Percentiles rank a stretch among this genome's conserved stretches.
phyloP scores from a whole-genome alignment of 2,888 invertebrate genomes.

The Asteroscopus sphinx region DNA sequence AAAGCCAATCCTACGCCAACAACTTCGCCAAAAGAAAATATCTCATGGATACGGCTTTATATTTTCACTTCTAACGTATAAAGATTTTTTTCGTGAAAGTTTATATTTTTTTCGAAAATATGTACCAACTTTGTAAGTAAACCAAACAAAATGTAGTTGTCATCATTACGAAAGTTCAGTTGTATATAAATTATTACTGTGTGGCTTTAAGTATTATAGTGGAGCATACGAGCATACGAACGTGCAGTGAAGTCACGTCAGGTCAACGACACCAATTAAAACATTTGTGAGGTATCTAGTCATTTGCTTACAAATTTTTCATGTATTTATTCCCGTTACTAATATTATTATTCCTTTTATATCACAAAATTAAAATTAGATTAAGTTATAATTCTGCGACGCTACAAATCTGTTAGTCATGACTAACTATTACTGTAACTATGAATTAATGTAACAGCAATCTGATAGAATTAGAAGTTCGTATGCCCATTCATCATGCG shows the following conservation, averaged over 20 bases:
- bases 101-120: slow-evolving; percentile 4
- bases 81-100: slow-evolving; percentile 45
- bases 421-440: slow-evolving; percentile 67
- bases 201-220: slow-evolving; percentile 27
- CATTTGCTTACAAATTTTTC: slow-evolving; percentile 12
- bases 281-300: slow-evolving; percentile 25
- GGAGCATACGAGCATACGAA: slow-evolving; percentile 39
- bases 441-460: slow-evolving; percentile 69
- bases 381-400: slow-evolving; percentile 59
- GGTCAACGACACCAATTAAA: slow-evolving; percentile 43
- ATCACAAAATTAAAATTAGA: slow-evolving; percentile 57
- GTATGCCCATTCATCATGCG: slow-evolving; percentile 77
- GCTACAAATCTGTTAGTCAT: slow-evolving; percentile 66
- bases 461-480: slow-evolving; percentile 72
- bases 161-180: slow-evolving; percentile 27
- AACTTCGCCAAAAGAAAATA: slow-evolving; percentile 70
- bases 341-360: no score
- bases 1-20: slow-evolving; percentile 64
- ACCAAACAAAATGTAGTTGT: slow-evolving; percentile 24
- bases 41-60: slow-evolving; percentile 56
- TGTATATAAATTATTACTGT: slow-evolving; percentile 38
- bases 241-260: slow-evolving; percentile 13
- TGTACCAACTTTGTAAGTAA: neutral
- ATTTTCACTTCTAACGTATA: slow-evolving; percentile 49
- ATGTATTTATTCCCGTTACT: slow-evolving; percentile 12